Percentiles rank a stretch among this genome's conserved stretches.
Evolutionary conservation across 2,888 invertebrate genomes (phyloP).

Genomic region (Xylota sylvarum): DNA sequence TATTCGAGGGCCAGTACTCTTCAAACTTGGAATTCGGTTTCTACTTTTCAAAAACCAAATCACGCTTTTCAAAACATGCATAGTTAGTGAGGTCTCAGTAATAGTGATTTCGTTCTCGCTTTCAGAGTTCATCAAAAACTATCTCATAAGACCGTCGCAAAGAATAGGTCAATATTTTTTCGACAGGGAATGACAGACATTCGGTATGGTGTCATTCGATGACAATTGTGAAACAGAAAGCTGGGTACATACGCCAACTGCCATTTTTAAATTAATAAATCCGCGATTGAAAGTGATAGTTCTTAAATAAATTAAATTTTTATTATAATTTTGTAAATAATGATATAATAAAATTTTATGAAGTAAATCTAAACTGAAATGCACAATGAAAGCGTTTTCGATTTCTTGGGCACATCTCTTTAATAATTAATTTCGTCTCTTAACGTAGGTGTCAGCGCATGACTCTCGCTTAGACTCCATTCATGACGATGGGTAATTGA

Average conservation of each 20-base stretch:
- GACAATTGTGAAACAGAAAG: too few species aligned
- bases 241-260: background rate
- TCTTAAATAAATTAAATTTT: conserved; percentile 57
- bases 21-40: too few species aligned
- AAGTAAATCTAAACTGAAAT: conserved; percentile 13
- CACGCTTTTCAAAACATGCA: too few species aligned
- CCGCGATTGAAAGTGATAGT: background rate
- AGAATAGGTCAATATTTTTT: too few species aligned
- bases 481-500: conserved; percentile 68
- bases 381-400: conserved; percentile 58
- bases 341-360: conserved; percentile 15
- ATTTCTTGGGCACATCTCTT: conserved; percentile 71
- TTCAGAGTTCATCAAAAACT: too few species aligned
- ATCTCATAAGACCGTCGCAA: too few species aligned
- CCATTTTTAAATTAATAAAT: background rate
- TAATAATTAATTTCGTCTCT: conserved; percentile 72
- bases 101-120: too few species aligned
- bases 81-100: too few species aligned
- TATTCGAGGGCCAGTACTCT: too few species aligned
- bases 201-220: too few species aligned
- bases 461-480: conserved; percentile 52
- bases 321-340: conserved; percentile 38
- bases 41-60: too few species aligned
- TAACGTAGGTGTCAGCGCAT: conserved; percentile 75
- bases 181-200: too few species aligned